These are phyloP conservation scores for Ips nitidus DNA, from an alignment of 1,140 invertebrate species.

Conservation along the genomic window DNA sequence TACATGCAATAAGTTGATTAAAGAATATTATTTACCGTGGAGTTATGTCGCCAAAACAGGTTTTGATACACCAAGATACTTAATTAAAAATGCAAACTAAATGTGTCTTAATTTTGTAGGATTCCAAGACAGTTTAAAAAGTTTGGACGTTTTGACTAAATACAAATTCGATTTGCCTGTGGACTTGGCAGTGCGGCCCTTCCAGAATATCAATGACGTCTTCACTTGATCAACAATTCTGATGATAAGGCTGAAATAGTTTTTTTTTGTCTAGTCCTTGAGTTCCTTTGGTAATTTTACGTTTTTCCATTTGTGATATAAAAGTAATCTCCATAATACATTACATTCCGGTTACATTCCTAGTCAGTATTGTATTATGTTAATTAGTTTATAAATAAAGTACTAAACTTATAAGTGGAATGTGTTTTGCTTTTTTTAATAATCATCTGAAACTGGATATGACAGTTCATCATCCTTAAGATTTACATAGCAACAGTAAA, in stretches of 20 bases:
- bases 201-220: constrained; percentile 97
- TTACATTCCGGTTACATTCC: neutral
- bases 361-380: constrained; percentile 4
- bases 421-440: too few species aligned
- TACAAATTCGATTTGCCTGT: constrained; percentile 93
- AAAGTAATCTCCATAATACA: neutral
- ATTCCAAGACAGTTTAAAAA: constrained; percentile 92
- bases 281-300: constrained; percentile 7
- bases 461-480: too few species aligned
- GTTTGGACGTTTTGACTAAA: constrained; percentile 81
- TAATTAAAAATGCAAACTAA: neutral
- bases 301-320: constrained; percentile 1
- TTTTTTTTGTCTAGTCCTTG: constrained; percentile 22
- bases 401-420: neutral
- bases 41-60: constrained; percentile 94
- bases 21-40: constrained; percentile 90
- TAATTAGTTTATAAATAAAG: neutral
- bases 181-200: constrained; percentile 91
- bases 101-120: constrained; percentile 58
- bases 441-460: too few species aligned
- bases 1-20: constrained; percentile 82
- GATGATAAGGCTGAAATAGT: constrained; percentile 1
- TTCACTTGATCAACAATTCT: constrained; percentile 63
- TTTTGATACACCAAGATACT: constrained; percentile 46
- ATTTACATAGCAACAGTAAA: too few species aligned